Base-by-base conservation (phyloP, 2,888 invertebrate species). In the Artemia sinica region DNA sequence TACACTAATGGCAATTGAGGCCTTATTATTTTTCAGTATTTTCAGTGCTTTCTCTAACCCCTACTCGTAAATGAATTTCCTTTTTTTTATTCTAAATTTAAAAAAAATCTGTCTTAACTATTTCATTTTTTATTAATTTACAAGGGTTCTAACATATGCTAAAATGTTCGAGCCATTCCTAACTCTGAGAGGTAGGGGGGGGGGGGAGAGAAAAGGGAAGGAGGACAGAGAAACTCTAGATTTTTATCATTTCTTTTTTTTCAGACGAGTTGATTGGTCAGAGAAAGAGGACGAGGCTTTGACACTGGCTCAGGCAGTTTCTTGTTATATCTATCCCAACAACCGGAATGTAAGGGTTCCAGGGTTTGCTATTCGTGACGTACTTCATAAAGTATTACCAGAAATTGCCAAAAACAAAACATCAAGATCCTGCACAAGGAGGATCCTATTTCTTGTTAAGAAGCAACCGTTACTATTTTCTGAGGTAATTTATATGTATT, bases 201-300 rank as follows among this genome's bases (percentile, higher is more conserved):
- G 28, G 28, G 28, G 28, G 28, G 28, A 28, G 28, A 28, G 28
- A 28, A 28, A 28, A 28, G 28, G 28, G 4, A 28, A 28, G 28
- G 4, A 28, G 28, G 28, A 28, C 28, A 28, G 28, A 4, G 28
- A 28, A 4, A 28, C 28, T 28, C 28, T 28, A 28, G 4, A 28
- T 28, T 28, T 28, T 28, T 28, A 28, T 28, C 28, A 28, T 28
- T 28, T 28, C 28, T 28, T 28, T 28, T 28, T 50, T 67, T 80
- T 82, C 8, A 76, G 76, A 68, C 74, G 77, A 68, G 83, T 85
- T 0, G 80, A 81, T 10, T 90, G 88, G 87, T 80, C 81, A 8
- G 75, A 81, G 0, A 79, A 81, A 52, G 89, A 90, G 77, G 88
- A 89, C 76, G 83, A 83, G 66, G 77, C 86, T 69, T 75, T 89